A percentile compares a stretch with the other conserved stretches of the same genome.
Conservation (phyloP, 2,113 vertebrate genomes). For the Balaeniceps rex region DNA sequence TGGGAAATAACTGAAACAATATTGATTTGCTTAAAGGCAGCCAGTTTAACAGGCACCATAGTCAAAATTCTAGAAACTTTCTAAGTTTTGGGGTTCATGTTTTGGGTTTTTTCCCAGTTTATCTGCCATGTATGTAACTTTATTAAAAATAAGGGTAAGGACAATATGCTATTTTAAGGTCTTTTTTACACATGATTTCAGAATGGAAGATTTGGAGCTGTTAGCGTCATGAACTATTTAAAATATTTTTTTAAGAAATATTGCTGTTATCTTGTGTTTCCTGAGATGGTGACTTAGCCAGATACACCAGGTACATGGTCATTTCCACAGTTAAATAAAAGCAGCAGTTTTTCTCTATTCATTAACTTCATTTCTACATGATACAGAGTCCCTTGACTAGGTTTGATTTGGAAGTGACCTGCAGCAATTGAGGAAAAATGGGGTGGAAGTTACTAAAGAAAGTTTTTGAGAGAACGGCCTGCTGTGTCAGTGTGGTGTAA, state of each 20-base stretch:
- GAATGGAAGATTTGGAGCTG: background rate
- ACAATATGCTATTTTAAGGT: background rate
- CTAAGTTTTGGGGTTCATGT: background rate
- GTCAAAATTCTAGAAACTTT: background rate
- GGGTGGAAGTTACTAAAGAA: background rate
- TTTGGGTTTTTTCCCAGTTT: background rate
- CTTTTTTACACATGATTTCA: background rate
- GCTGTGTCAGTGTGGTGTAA: rapidly evolving
- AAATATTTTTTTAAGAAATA: background rate
- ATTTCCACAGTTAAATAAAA: background rate
- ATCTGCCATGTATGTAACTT: background rate
- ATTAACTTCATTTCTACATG: background rate
- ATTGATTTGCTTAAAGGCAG: background rate
- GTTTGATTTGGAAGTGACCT: background rate
- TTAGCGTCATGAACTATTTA: background rate
- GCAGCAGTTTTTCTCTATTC: background rate
- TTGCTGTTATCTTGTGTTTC: background rate
- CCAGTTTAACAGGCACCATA: background rate
- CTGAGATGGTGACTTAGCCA: background rate
- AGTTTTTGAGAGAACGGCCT: background rate
- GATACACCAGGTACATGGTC: background rate
- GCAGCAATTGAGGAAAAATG: background rate
- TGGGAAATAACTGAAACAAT: constrained; percentile 17
- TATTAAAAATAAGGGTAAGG: background rate
- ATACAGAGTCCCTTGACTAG: background rate